phyloP scores from a whole-genome alignment of 2,797 vertebrate species.

The Crax fasciolata region DNA sequence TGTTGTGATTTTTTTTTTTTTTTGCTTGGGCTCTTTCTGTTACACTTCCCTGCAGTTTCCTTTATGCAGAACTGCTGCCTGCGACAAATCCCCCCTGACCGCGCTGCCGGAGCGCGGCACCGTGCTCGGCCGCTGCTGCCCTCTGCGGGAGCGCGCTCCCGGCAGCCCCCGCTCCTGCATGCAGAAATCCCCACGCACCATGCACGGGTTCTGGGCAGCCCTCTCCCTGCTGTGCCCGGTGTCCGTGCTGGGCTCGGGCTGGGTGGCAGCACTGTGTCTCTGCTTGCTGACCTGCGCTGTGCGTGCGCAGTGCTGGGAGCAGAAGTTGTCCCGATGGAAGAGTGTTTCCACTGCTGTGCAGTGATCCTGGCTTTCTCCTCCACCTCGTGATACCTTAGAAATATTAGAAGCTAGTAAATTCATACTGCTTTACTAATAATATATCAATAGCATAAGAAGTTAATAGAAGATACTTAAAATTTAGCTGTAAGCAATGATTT shows the following conservation, averaged over 20 bases:
- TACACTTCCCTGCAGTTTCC: not conserved
- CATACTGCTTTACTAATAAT: not conserved
- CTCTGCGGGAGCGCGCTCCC: constrained; percentile 36
- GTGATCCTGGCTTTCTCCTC: not conserved
- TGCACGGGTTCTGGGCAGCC: not conserved
- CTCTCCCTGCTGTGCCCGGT: accelerated
- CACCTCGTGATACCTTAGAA: not conserved
- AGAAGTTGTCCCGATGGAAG: not conserved
- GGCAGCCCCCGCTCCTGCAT: not conserved
- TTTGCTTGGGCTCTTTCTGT: not conserved
- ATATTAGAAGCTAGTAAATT: not conserved
- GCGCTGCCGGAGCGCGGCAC: not conserved
- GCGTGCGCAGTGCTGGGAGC: accelerated
- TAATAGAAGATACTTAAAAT: not conserved
- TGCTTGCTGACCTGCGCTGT: not conserved
- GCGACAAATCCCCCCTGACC: not conserved
- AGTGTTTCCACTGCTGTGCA: not conserved
- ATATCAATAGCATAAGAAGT: not conserved
- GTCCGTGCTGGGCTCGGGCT: not conserved
- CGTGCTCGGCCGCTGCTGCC: constrained; percentile 25
- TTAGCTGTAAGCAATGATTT: not conserved
- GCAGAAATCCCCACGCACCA: not conserved
- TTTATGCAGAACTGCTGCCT: not conserved
- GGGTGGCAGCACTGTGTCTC: accelerated
- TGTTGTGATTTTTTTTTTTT: no score